These are phyloP conservation scores for Ichneumoninae sp. DNA, from an alignment of 2,888 invertebrate species.

Conservation along the genomic window DNA sequence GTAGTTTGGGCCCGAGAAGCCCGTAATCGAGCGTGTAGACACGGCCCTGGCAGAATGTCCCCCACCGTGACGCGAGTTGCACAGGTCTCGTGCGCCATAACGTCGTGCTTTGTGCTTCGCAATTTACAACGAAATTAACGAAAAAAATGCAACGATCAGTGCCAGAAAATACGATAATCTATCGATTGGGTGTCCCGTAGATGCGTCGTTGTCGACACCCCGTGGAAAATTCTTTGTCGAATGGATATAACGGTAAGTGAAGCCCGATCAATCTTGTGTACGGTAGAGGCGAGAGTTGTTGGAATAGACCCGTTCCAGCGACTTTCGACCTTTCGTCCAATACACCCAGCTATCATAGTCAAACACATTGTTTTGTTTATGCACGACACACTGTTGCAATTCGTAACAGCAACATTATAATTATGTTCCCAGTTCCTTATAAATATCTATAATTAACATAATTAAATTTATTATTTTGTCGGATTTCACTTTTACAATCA, in stretches of 20 bases:
- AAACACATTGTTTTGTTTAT: background rate
- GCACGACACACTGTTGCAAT: background rate
- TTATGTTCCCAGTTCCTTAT: background rate
- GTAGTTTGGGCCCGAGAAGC: background rate
- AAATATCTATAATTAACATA: background rate
- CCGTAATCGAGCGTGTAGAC: conserved; percentile 22
- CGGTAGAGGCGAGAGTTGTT: conserved; percentile 76
- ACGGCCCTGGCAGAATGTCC: conserved; percentile 70
- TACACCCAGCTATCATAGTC: background rate
- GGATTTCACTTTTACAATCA: no score
- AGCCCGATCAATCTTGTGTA: conserved; percentile 62
- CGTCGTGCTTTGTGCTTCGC: conserved; percentile 67
- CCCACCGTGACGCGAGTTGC: conserved; percentile 66
- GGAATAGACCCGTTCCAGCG: conserved; percentile 70
- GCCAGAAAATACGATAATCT: conserved; percentile 27
- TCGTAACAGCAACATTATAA: background rate
- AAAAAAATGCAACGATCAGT: conserved; percentile 33
- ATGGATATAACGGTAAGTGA: conserved; percentile 75
- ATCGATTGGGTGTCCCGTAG: conserved; percentile 7
- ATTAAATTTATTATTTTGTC: background rate
- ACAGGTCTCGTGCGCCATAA: conserved; percentile 76
- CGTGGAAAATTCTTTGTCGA: conserved; percentile 6
- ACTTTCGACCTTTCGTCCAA: conserved; percentile 75
- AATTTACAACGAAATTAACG: conserved; percentile 48
- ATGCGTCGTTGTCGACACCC: background rate